These are phyloP conservation scores for Lethenteron reissneri DNA, from an alignment of 2,113 vertebrate species.

Conservation along the genomic window DNA sequence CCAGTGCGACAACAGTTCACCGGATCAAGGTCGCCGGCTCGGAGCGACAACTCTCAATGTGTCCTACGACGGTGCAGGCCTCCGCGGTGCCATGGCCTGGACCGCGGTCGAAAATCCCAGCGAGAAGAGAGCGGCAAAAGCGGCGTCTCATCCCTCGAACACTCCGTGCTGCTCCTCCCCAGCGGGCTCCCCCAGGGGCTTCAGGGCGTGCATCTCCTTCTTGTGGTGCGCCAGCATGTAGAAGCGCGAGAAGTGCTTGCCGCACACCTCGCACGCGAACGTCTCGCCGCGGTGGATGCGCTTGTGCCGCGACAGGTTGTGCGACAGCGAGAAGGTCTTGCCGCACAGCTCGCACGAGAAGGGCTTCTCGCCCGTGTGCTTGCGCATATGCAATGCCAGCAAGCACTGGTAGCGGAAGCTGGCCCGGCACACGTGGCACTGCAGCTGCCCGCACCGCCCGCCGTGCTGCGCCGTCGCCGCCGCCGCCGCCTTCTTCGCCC, in stretches of 20 bases:
- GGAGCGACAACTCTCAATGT: too few species aligned
- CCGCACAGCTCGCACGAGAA: constrained; percentile 10
- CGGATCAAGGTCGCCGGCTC: too few species aligned
- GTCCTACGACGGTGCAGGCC: too few species aligned
- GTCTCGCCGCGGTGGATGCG: constrained; percentile 9
- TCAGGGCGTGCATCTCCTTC: too few species aligned
- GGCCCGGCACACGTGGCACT: not conserved
- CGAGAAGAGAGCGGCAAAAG: too few species aligned
- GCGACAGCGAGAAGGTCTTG: constrained; percentile 9
- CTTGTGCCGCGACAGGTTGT: constrained; percentile 8
- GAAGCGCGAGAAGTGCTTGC: constrained; percentile 16
- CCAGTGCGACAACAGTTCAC: too few species aligned
- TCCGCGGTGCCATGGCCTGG: too few species aligned
- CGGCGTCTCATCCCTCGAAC: too few species aligned
- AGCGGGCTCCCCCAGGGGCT: too few species aligned
- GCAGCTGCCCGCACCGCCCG: not conserved
- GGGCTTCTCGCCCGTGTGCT: constrained; percentile 8
- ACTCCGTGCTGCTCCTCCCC: too few species aligned
- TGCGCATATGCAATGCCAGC: constrained; percentile 8
- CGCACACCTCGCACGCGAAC: constrained; percentile 14
- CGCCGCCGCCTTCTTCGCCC: not conserved
- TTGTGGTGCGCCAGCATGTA: constrained; percentile 15
- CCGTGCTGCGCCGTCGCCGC: not conserved
- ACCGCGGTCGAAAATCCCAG: too few species aligned
- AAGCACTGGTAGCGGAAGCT: constrained; percentile 3